Evolutionary conservation across 2,113 vertebrate genomes (phyloP).

Genomic region (Ahaetulla prasina): DNA sequence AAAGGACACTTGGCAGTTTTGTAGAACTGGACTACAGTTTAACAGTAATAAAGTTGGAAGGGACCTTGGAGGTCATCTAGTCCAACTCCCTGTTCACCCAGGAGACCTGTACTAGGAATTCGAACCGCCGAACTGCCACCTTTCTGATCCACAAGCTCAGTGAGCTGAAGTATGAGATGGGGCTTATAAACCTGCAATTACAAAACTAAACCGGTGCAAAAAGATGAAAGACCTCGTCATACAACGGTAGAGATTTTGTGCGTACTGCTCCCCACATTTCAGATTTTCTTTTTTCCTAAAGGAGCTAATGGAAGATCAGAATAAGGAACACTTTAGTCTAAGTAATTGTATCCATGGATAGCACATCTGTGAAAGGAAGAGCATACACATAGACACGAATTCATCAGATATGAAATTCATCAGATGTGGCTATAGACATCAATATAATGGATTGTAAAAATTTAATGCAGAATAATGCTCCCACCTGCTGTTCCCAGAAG

Average conservation of each 20-base stretch:
- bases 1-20: background rate
- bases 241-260: background rate
- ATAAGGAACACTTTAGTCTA: background rate
- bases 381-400: background rate
- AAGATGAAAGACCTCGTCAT: background rate
- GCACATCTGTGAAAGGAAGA: background rate
- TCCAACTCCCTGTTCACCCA: too few relatives aligned
- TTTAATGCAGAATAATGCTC: background rate
- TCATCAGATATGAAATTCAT: background rate
- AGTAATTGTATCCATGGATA: background rate
- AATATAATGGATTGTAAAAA: background rate
- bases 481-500: background rate
- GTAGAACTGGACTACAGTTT: background rate
- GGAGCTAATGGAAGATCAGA: background rate
- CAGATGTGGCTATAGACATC: background rate
- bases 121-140: too few relatives aligned
- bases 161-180: background rate
- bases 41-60: too few relatives aligned
- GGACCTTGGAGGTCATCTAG: too few relatives aligned
- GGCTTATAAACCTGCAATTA: background rate
- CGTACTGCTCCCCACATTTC: background rate
- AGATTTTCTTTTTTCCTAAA: background rate
- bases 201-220: background rate
- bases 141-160: too few relatives aligned
- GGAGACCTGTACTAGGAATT: too few relatives aligned